Base-by-base conservation (phyloP, 2,113 vertebrate species). In the Eolophus roseicapilla region DNA sequence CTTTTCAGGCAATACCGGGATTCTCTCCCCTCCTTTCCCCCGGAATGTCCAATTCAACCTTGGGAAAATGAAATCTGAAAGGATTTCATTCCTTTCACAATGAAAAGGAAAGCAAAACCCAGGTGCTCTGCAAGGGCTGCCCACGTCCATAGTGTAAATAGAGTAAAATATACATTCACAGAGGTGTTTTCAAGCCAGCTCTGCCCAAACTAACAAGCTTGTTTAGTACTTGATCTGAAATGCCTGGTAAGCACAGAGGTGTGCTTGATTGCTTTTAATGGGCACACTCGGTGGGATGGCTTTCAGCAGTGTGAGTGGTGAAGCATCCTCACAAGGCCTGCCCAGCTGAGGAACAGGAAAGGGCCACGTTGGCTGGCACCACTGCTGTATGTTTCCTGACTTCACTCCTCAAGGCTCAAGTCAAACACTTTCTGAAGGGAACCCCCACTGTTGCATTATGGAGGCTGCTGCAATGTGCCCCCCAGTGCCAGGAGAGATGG, bases 391-490 rank as follows among this genome's bases (percentile, higher is more conserved):
- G 17, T 29, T 21, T 67, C 33, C 44, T 46, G 62, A 11, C 21
- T 49, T 60, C 11, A 3, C 7, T 46, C 37, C 80, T 82, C 39
- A 46, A 35, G 15, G 5, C 68, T 14, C 0, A 3, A 83, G 31
- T 25, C 46, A 59, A 92, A 85, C 60, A 10, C 37, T 90, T n/a
- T 60, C 43, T 1, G 3, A 25, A 53, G 55, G 67, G 31, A 92
- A 18, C 13, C 13, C 0, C 17, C 24, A 35, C 33, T 13, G 2
- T 6, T 1, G 3, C 2, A 5, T n/a, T 73, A 24, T 1, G 24
- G 79, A 13, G 79, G 64, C 78, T 90, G 76, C 71, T 59, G 81
- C 55, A 15, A 68, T 4, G n/a, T 4, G 17, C 0, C 19, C 44
- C 55, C n/a, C 4, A 0, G 31, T 5, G 21, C 81, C 47, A 10